Conservation (phyloP, 2,113 vertebrate species). For the Heliornis fulica region DNA sequence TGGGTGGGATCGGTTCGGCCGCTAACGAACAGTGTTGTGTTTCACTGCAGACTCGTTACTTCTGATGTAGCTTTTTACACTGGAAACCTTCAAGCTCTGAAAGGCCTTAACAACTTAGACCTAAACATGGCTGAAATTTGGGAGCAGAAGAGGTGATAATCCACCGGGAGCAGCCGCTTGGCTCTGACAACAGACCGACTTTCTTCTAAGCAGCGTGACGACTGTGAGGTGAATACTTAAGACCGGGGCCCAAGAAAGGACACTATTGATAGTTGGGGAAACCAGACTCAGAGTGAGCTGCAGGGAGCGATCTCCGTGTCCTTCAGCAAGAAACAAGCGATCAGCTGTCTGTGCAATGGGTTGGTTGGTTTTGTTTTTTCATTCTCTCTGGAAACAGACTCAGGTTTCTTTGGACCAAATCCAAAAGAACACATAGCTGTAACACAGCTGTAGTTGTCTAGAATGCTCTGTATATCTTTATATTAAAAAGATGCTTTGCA, state of each 20-base stretch:
- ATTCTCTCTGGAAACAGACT: constrained; percentile 82
- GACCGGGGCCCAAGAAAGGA: constrained; percentile 20
- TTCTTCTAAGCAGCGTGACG: constrained; percentile 22
- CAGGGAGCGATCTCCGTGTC: constrained; percentile 55
- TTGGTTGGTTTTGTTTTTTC: constrained; percentile 28
- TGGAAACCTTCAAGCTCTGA: constrained; percentile 92
- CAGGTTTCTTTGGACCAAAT: constrained; percentile 89
- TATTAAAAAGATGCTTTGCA: constrained; percentile 81
- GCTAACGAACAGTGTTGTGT: neutral
- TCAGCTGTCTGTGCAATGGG: constrained; percentile 71
- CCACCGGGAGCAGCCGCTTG: constrained; percentile 28
- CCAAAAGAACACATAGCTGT: constrained; percentile 84
- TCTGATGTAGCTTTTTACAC: constrained; percentile 98
- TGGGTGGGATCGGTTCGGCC: accelerated
- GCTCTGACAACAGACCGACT: constrained; percentile 39
- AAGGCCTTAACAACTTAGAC: constrained; percentile 89
- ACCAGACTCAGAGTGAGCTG: constrained; percentile 39
- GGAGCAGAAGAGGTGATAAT: constrained; percentile 98
- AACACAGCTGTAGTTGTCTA: constrained; percentile 82
- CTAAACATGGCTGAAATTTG: constrained; percentile 97
- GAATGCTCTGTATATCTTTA: constrained; percentile 79
- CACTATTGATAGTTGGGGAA: constrained; percentile 11
- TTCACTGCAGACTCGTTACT: constrained; percentile 85
- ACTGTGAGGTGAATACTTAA: constrained; percentile 41
- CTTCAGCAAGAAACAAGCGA: constrained; percentile 64